These are phyloP conservation scores for Chorisops tibialis DNA, from an alignment of 2,888 invertebrate species.

Conservation along the genomic window DNA sequence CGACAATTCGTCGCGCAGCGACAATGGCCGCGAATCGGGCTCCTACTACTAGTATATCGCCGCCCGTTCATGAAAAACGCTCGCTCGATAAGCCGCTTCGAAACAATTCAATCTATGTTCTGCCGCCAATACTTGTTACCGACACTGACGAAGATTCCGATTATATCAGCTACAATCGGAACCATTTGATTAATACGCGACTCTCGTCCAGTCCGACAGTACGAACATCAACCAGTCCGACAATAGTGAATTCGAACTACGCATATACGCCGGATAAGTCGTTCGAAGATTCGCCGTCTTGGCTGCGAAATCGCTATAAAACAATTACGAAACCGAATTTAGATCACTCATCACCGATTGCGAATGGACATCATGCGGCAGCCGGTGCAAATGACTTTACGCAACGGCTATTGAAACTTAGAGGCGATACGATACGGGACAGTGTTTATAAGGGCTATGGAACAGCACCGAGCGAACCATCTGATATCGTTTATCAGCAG, in stretches of 20 bases:
- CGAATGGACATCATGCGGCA: slow-evolving; percentile 45
- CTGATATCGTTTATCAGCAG: slow-evolving; percentile 34
- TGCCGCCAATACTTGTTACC: slow-evolving; percentile 35
- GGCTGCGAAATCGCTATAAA: slow-evolving; percentile 26
- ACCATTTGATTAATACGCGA: slow-evolving; percentile 31
- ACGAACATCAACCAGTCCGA: slow-evolving; percentile 24
- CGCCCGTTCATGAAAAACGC: slow-evolving; percentile 2
- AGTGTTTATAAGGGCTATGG: slow-evolving; percentile 34
- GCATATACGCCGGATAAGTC: slow-evolving; percentile 31
- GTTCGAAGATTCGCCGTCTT: slow-evolving; percentile 14
- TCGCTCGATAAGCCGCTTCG: background rate
- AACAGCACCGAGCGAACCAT: slow-evolving; percentile 23
- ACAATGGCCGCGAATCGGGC: background rate
- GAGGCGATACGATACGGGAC: slow-evolving; percentile 37
- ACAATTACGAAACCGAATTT: slow-evolving; percentile 6
- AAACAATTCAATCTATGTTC: slow-evolving; percentile 26
- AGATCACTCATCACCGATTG: slow-evolving; percentile 27
- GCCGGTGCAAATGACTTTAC: slow-evolving; percentile 67
- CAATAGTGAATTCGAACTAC: slow-evolving; percentile 27
- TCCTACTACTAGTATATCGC: background rate
- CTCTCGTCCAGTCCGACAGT: slow-evolving; percentile 25
- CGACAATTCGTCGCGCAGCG: slow-evolving; percentile 21
- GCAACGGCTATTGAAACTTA: slow-evolving; percentile 49
- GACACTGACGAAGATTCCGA: slow-evolving; percentile 42
- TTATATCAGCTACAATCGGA: slow-evolving; percentile 34